Evolutionary conservation across 2,797 vertebrate species (phyloP), one percentile per base, ranked within the genome.

Genomic region (Myotis vivesi): DNA sequence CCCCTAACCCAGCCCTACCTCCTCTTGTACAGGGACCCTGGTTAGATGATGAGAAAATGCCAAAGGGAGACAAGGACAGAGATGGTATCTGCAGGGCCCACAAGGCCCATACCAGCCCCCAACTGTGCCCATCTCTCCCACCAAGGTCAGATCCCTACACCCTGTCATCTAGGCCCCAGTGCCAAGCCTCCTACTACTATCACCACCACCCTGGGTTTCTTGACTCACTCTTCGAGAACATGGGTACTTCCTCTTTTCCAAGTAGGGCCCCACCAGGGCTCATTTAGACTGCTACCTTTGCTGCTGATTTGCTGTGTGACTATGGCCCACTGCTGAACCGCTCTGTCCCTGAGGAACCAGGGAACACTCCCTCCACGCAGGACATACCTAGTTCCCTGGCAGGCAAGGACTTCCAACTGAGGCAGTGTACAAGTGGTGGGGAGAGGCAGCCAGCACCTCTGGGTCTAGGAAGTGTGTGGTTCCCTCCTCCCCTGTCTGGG

Each of bases 301-400:
- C 97, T 22, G 96, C 98, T 98, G 97, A 97, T 97, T 97, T 99
- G 98, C 98, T 98, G 96, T 98, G 98, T 98, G 98, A 98, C 98
- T 98, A 98, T 98, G 91, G 85, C 81, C 94, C 46, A 96, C 98
- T 97, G 97, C 94, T 94, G 94, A 96, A 76, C 64, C 64, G 68
- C 87, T 94, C 36, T 94, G 87, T 68, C 77, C 84, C 90, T 86
- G 55, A 93, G 90, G 71, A 92, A 69, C 69, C 53, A 69, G 80
- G 41, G 68, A 62, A 85, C 69, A 2, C 12, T 89, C 94, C 49
- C 82, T 90, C 36, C 77, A 79, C 41, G 62, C 38, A 92, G 82
- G 87, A 93, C 28, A 86, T 13, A 72, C 44, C 53, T 72, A 57
- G 66, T 76, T 53, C 87, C 36, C 66, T 80, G 57, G 49, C 72